A percentile compares a stretch with the other conserved stretches of the same genome.
Evolutionary conservation across 1,140 invertebrate genomes (phyloP).

Genomic region (Pollicipes pollicipes): DNA sequence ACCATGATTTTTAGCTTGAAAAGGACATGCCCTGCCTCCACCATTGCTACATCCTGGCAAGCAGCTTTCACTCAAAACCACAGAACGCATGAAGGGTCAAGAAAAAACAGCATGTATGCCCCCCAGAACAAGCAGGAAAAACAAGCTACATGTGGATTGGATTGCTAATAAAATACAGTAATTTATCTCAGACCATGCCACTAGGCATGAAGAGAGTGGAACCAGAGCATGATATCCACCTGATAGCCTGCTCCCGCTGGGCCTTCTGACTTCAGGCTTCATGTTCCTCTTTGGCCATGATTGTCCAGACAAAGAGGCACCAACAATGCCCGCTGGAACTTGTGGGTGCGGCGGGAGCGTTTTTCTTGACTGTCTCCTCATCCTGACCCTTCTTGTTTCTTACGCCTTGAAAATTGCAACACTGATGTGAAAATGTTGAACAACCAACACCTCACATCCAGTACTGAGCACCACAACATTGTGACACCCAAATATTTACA

Average conservation of each 20-base stretch:
- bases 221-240: constrained; percentile 37
- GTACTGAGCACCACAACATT: no score
- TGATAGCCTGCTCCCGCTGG: constrained; percentile 93
- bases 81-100: neutral
- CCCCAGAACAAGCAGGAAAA: neutral
- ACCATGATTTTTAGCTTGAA: no score
- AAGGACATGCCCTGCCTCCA: no score
- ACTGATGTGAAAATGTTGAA: no score
- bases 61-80: neutral
- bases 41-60: constrained; percentile 1
- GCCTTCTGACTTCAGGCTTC: constrained; percentile 97
- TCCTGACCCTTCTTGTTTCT: constrained; percentile 98
- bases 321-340: constrained; percentile 93
- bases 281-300: constrained; percentile 97
- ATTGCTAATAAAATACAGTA: neutral
- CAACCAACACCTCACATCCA: no score
- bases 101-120: neutral
- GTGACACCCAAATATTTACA: no score
- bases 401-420: constrained; percentile 44
- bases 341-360: constrained; percentile 80
- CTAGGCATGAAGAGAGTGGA: neutral
- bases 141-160: neutral
- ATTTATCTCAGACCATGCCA: neutral
- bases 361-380: constrained; percentile 86
- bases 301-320: constrained; percentile 88